Base-by-base conservation (phyloP, 35 echinoderm and acorn worm genomes). In the Lytechinus pictus region DNA sequence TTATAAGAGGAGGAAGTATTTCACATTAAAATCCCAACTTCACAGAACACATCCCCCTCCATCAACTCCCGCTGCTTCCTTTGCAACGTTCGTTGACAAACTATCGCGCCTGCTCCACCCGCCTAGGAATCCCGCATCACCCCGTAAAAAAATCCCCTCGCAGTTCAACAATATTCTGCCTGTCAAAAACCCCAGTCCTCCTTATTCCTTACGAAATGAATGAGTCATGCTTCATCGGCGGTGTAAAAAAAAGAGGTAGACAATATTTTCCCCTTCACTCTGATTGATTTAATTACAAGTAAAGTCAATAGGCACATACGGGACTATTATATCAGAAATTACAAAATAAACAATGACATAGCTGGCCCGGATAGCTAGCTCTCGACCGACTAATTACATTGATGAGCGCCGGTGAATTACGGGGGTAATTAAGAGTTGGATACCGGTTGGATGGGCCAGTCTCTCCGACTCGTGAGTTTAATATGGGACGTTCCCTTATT, bases 231-330 rank as follows among this genome's bases (percentile, higher is more conserved):
- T 12, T 90, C 52, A 54, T 44, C 88, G 27, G 24, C 88, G 66
- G 8, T n/a, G 8, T n/a, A 6, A 79, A 79, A 79, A 71, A 90
- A 10, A 90, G 27, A 88, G 16, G 28, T 33, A 90, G 52, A 54
- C 88, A 90, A 90, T 90, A 90, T 90, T 90, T 90, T 79, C 16
- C 5, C 33, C 27, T 90, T 90, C 10, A 10, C 29, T 33, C 44
- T 90, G 88, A 90, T 90, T 90, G 88, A 90, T 90, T 90, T 90
- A 90, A 90, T 90, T 90, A 90, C 88, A 33, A 52, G 88, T 54
- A 52, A 54, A 51, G 88, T 90, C 88, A 90, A 90, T 90, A 90
- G 27, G 88, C 27, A 54, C 88, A 90, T 90, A 90, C 88, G 88
- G 88, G 52, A 3, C 88, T 44, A 90, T 90, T 52, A 90, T 52